Conservation (phyloP, 2,113 vertebrate species). For the Cricetomys ansorgei region DNA sequence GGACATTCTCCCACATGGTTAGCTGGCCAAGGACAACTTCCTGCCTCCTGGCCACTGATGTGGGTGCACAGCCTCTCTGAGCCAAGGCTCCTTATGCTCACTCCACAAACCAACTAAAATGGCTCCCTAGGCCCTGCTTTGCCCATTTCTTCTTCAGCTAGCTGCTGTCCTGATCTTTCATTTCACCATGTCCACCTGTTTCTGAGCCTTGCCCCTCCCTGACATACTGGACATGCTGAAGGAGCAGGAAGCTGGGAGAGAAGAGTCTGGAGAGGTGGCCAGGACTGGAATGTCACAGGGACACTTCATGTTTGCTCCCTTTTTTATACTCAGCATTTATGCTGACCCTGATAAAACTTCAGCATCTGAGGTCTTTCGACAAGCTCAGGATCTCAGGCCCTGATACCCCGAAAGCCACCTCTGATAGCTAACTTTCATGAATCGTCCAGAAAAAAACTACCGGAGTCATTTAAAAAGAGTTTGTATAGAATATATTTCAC, state of each 20-base stretch:
- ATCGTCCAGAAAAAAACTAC: not conserved
- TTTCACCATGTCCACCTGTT: not conserved
- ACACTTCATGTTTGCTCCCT: not conserved
- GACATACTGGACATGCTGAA: not conserved
- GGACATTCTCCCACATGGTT: not conserved
- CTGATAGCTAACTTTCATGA: not conserved
- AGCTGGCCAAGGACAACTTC: not conserved
- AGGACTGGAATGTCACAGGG: not conserved
- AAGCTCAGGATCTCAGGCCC: not conserved
- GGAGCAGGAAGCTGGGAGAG: not conserved
- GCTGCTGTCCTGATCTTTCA: too few species aligned
- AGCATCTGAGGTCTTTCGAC: not conserved
- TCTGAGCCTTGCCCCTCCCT: not conserved
- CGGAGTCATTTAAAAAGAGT: constrained; percentile 74
- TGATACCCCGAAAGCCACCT: not conserved
- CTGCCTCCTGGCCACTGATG: not conserved
- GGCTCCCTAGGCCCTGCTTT: not conserved
- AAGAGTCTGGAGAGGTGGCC: not conserved
- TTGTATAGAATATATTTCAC: constrained; percentile 96
- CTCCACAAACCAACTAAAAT: not conserved
- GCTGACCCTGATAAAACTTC: not conserved
- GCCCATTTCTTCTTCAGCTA: not conserved
- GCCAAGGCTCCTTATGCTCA: not conserved
- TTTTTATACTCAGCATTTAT: not conserved
- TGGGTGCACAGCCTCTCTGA: not conserved